A percentile compares a stretch with the other conserved stretches of the same genome.
Conservation (phyloP, 2,113 vertebrate genomes). For the Notothenia rossii region DNA sequence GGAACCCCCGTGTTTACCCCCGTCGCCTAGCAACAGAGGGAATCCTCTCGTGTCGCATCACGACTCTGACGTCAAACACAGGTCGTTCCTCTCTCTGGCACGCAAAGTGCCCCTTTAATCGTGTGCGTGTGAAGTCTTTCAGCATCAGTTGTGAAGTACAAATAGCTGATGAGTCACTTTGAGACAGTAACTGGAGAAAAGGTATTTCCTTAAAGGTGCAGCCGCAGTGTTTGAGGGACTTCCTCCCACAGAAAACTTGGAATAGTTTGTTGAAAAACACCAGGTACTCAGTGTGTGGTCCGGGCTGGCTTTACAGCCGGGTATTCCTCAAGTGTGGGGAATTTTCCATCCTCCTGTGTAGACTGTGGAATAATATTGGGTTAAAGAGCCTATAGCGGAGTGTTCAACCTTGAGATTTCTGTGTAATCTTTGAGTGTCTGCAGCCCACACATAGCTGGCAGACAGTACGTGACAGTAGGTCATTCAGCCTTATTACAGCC, state of each 20-base stretch:
- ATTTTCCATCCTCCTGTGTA: constrained; percentile 68
- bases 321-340: constrained; percentile 61
- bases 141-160: constrained; percentile 56
- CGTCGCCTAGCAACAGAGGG: constrained; percentile 80
- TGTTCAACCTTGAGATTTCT: constrained; percentile 66
- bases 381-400: constrained; percentile 72
- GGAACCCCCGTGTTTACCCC: constrained; percentile 76
- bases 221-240: constrained; percentile 27
- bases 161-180: constrained; percentile 62
- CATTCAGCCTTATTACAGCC: constrained; percentile 1
- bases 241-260: constrained; percentile 60
- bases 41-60: constrained; percentile 70
- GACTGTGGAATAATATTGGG: constrained; percentile 78
- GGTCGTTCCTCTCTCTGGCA: constrained; percentile 55
- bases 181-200: constrained; percentile 53
- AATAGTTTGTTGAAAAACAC: constrained; percentile 41
- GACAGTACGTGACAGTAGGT: constrained; percentile 44
- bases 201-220: constrained; percentile 54
- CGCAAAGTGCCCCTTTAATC: constrained; percentile 46
- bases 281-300: constrained; percentile 73
- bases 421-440: constrained; percentile 42
- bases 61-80: constrained; percentile 73
- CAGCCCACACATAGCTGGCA: constrained; percentile 50
- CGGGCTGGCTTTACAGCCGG: constrained; percentile 36
- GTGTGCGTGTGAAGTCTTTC: constrained; percentile 38